Evolutionary conservation across 2,888 invertebrate genomes (phyloP).

Genomic region (Phortica magna): DNA sequence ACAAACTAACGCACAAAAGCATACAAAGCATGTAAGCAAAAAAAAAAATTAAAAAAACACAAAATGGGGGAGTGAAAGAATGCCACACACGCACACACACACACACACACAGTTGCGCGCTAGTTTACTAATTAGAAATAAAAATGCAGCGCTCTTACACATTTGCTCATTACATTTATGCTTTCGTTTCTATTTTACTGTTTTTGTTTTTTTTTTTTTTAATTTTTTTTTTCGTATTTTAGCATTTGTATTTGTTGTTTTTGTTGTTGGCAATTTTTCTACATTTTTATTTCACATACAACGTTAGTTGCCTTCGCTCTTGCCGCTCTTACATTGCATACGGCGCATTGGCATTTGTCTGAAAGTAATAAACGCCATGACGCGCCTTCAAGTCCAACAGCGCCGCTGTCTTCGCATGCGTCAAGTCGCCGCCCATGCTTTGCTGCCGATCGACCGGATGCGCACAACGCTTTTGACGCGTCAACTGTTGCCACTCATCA

Average conservation of each 20-base stretch:
- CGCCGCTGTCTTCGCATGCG: conserved; percentile 39
- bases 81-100: conserved; percentile 42
- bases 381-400: conserved; percentile 53
- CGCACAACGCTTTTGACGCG: conserved; percentile 60
- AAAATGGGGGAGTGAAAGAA: not conserved
- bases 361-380: conserved; percentile 70
- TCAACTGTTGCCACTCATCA: conserved; percentile 63
- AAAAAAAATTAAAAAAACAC: not conserved
- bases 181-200: conserved; percentile 12
- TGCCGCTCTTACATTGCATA: conserved; percentile 45
- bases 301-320: not conserved
- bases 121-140: conserved; percentile 71
- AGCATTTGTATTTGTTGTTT: not conserved
- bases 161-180: conserved; percentile 60
- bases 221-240: not conserved
- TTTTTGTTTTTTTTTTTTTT: conserved; percentile 4
- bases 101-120: conserved; percentile 42
- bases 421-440: conserved; percentile 66
- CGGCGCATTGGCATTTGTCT: conserved; percentile 64
- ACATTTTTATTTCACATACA: not conserved
- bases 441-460: conserved; percentile 51
- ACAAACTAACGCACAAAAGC: conserved; percentile 18
- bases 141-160: conserved; percentile 62
- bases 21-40: not conserved
- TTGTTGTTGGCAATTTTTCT: not conserved